Conservation (phyloP, 2,888 invertebrate species). For the Heliconius ismenius region DNA sequence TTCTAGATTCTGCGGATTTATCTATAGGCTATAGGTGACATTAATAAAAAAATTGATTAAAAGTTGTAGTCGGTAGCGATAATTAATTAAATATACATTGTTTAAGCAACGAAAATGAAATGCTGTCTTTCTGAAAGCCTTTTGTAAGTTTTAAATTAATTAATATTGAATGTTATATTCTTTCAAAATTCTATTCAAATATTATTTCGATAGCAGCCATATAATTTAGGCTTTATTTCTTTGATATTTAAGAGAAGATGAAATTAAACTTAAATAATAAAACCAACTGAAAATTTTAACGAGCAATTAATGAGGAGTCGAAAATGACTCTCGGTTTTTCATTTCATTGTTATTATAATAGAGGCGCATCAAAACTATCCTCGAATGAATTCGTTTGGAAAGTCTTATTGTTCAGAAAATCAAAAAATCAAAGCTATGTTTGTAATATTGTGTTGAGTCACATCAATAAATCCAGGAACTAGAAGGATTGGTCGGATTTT, state of each 20-base stretch:
- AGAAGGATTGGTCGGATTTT: not conserved
- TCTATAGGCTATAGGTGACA: not conserved
- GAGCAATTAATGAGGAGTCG: constrained; percentile 8
- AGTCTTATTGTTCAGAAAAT: constrained; percentile 9
- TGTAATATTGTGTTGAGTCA: constrained; percentile 3
- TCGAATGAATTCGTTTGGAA: constrained; percentile 1
- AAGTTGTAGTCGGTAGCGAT: not conserved
- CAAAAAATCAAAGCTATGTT: not conserved
- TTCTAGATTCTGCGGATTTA: not conserved
- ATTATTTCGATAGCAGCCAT: too few relatives aligned
- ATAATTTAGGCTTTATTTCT: too few relatives aligned
- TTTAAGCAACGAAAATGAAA: too few relatives aligned
- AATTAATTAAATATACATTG: not conserved
- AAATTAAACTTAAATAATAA: not conserved
- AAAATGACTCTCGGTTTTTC: constrained; percentile 10
- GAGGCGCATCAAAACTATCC: not conserved
- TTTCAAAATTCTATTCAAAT: too few relatives aligned
- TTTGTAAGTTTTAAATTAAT: too few relatives aligned
- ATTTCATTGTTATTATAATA: constrained; percentile 28
- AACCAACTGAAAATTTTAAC: not conserved
- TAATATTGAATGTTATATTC: too few relatives aligned
- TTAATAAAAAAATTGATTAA: not conserved
- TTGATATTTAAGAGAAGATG: not conserved
- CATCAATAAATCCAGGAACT: not conserved
- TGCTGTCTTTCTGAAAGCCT: too few relatives aligned